Base-by-base conservation (phyloP, 1,140 invertebrate genomes). In the Zaprionus capensis region DNA sequence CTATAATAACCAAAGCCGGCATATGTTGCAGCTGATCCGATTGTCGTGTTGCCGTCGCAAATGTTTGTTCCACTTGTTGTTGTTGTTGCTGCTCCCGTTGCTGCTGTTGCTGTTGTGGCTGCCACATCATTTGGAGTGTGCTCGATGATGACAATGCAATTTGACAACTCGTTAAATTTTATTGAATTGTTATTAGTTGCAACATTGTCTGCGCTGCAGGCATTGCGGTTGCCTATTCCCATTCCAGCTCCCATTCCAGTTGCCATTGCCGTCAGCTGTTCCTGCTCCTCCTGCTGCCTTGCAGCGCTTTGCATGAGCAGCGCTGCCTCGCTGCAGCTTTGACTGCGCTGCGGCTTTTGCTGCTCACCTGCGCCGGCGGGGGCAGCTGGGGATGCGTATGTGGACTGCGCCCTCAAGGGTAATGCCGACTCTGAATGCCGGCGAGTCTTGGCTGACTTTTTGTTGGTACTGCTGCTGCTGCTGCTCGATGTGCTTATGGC, bases 91-190 rank as follows among this genome's bases (percentile, higher is more conserved):
- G 63, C 36, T 58, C 15, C n/a, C 28, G 62, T 11, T 24, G 34
- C 24, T 59, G 69, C 11, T 38, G 38, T 24, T 36, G 46, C 20
- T 56, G 65, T 14, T 49, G 59, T 20, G 59, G 71, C 17, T 44
- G 49, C 49, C 53, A 68, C 72, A 64, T 74, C 82, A 59, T 69
- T 81, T 72, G 82, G 88, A 79, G 73, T 88, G 59, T 86, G 83
- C 72, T 92, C 91, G 71, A 91, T 92, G 76, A 91, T 92, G 58
- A 92, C 92, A 82, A 92, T 92, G 84, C 92, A 92, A 91, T 92
- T 92, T 76, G 92, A 93, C 83, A 93, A 83, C 80, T 93, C 92
- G 84, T 92, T 92, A 91, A 91, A 92, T 82, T 92, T 92, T 80
- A 92, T 93, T 80, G 92, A 88, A 84, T 91, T 92, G 81, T 82